phyloP scores from a whole-genome alignment of 2,888 invertebrate genomes.

The Loripinus fragilis region DNA sequence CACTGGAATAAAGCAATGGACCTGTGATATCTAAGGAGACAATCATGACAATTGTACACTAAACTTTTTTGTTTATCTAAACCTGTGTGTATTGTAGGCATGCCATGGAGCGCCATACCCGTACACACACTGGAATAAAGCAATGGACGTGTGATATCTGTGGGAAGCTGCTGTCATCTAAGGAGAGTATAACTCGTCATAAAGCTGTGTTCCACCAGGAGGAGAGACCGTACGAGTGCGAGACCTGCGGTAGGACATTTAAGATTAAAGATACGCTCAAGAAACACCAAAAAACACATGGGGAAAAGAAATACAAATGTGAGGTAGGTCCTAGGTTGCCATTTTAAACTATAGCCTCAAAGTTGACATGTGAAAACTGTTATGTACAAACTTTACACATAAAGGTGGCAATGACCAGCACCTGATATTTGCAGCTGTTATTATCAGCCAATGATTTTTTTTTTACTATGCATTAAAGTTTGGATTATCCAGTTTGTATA shows the following conservation, averaged over 20 bases:
- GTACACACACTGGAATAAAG: slow-evolving; percentile 41
- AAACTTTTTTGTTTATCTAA: too few relatives aligned
- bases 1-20: slow-evolving; percentile 32
- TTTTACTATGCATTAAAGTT: too few relatives aligned
- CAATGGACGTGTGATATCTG: slow-evolving; percentile 40
- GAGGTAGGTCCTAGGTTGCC: too few relatives aligned
- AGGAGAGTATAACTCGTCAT: slow-evolving; percentile 49
- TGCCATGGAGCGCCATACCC: slow-evolving; percentile 37
- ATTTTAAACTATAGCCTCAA: too few relatives aligned
- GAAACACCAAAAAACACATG: slow-evolving; percentile 51
- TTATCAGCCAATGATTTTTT: too few relatives aligned
- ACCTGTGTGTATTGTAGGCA: too few relatives aligned
- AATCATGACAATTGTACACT: too few relatives aligned
- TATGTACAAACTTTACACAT: too few relatives aligned
- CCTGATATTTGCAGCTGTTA: too few relatives aligned
- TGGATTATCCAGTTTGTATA: too few relatives aligned
- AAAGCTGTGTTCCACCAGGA: slow-evolving; percentile 39
- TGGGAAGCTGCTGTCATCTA: slow-evolving; percentile 42
- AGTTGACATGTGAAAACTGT: too few relatives aligned
- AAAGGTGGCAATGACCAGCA: too few relatives aligned
- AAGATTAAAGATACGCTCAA: slow-evolving; percentile 50
- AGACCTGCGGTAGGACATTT: slow-evolving; percentile 39
- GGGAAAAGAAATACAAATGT: slow-evolving; percentile 50
- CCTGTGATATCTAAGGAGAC: slow-evolving; percentile 45
- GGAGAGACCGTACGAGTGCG: slow-evolving; percentile 40